A percentile compares a stretch with the other conserved stretches of the same genome.
Evolutionary conservation across 1,140 invertebrate genomes (phyloP).

Genomic region (Hyphantria cunea): DNA sequence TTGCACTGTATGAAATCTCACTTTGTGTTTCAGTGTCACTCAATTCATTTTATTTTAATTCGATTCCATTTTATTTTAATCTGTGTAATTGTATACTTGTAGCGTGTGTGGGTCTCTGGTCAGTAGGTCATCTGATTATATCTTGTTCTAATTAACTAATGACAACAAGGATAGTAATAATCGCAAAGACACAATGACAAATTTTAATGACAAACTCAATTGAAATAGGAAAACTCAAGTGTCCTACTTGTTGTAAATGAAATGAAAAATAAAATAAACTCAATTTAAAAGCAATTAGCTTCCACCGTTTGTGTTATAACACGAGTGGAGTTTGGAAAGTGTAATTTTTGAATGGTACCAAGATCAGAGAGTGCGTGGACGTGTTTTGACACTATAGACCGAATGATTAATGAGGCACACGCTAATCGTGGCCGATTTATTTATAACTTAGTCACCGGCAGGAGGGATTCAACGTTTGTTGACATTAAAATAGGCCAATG

Average conservation of each 20-base stretch:
- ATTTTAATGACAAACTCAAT: slow-evolving; percentile 27
- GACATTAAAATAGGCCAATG: slow-evolving; percentile 61
- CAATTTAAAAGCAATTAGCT: slow-evolving; percentile 56
- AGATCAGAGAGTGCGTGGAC: slow-evolving; percentile 62
- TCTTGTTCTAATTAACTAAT: background rate
- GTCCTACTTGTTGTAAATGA: slow-evolving; percentile 25
- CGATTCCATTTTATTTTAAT: too few species aligned
- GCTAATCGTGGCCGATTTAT: slow-evolving; percentile 61
- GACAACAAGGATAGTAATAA: slow-evolving; percentile 2
- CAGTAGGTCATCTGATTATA: too few species aligned
- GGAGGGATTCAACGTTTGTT: slow-evolving; percentile 50
- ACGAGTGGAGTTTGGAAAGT: slow-evolving; percentile 44
- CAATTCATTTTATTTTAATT: too few species aligned
- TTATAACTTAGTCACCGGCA: slow-evolving; percentile 48
- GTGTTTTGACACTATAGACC: slow-evolving; percentile 61
- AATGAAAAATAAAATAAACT: slow-evolving; percentile 34
- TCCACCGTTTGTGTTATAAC: slow-evolving; percentile 26
- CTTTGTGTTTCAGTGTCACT: too few species aligned
- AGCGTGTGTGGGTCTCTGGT: too few species aligned
- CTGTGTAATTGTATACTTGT: too few species aligned
- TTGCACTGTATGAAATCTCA: too few species aligned
- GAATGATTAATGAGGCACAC: slow-evolving; percentile 66
- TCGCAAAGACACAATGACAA: slow-evolving; percentile 14
- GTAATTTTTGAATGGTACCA: slow-evolving; percentile 45
- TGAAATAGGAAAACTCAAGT: slow-evolving; percentile 17